Evolutionary conservation across 2,113 vertebrate genomes (phyloP).

Genomic region (Corythoichthys intestinalis): DNA sequence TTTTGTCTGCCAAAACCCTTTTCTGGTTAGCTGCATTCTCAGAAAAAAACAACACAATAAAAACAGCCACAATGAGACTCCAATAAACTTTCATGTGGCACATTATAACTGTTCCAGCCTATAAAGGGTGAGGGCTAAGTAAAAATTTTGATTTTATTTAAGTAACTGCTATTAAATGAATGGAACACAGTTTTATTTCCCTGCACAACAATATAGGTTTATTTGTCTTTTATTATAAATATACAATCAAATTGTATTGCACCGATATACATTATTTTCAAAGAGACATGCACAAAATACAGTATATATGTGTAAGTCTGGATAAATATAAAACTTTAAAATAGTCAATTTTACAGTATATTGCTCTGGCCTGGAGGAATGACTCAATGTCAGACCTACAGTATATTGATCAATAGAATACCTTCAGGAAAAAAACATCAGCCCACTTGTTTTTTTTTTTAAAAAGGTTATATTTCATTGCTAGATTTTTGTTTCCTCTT

Average conservation of each 20-base stretch:
- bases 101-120: too few relatives aligned
- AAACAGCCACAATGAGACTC: too few relatives aligned
- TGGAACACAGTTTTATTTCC: too few relatives aligned
- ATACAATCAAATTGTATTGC: not conserved
- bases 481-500: not conserved
- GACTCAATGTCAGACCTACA: slow-evolving; percentile 26
- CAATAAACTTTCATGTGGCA: too few relatives aligned
- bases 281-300: not conserved
- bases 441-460: slow-evolving; percentile 42
- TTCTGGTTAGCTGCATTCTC: not conserved
- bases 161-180: too few relatives aligned
- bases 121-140: too few relatives aligned
- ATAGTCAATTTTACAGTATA: slow-evolving; percentile 22
- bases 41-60: not conserved
- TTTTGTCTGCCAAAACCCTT: not conserved
- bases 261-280: not conserved
- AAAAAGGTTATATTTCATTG: slow-evolving; percentile 16
- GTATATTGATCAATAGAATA: slow-evolving; percentile 33
- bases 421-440: slow-evolving; percentile 34
- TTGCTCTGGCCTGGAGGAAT: slow-evolving; percentile 13
- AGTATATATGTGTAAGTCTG: slow-evolving; percentile 42
- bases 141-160: too few relatives aligned
- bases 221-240: too few relatives aligned
- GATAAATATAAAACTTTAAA: slow-evolving; percentile 18
- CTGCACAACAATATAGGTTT: too few relatives aligned